These are phyloP conservation scores for Anarsia innoxiella DNA, from an alignment of 2,888 invertebrate species.

Conservation along the genomic window DNA sequence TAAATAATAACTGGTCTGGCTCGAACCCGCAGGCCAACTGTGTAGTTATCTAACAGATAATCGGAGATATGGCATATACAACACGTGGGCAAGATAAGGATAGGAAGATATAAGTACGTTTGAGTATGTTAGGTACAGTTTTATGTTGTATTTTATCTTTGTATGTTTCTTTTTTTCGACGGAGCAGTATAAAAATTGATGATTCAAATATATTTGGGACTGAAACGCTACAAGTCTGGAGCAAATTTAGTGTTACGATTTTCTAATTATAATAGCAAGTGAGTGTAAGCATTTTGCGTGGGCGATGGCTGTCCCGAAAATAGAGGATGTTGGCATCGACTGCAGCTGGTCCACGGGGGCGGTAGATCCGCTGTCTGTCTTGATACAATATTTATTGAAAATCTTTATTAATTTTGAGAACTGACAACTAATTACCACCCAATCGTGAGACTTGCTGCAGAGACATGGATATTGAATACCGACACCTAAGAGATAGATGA, in stretches of 20 bases:
- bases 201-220: too few relatives aligned
- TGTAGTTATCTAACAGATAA: conserved; percentile 54
- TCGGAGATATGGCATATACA: conserved; percentile 32
- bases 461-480: too few relatives aligned
- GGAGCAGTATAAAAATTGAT: background rate
- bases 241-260: conserved; percentile 54
- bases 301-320: conserved; percentile 54
- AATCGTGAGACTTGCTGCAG: too few relatives aligned
- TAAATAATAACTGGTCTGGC: conserved; percentile 18
- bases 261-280: conserved; percentile 70
- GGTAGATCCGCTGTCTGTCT: conserved; percentile 22
- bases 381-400: conserved; percentile 10
- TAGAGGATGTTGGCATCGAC: conserved; percentile 61
- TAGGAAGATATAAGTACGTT: too few relatives aligned
- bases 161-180: background rate
- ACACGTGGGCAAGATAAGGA: conserved; percentile 33
- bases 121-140: too few relatives aligned
- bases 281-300: conserved; percentile 71
- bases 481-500: too few relatives aligned
- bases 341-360: conserved; percentile 16
- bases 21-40: conserved; percentile 33
- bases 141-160: too few relatives aligned
- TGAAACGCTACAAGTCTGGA: too few relatives aligned
- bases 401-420: too few relatives aligned
- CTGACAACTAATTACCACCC: too few relatives aligned